Conservation (phyloP, 2,113 vertebrate genomes). For the Neofelis nebulosa region DNA sequence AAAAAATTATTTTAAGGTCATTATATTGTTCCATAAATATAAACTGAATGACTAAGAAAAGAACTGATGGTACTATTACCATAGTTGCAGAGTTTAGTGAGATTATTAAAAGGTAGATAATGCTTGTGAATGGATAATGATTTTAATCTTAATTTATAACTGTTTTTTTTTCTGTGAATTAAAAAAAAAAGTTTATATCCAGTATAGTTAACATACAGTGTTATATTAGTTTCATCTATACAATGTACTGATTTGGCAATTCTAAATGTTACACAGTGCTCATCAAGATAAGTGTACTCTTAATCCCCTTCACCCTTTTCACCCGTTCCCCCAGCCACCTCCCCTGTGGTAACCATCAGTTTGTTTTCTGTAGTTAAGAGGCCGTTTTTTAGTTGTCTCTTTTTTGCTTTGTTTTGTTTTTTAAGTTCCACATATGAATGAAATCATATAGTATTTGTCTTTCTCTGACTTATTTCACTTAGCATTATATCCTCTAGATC, state of each 20-base stretch:
- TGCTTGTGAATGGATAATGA: neutral
- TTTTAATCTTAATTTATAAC: neutral
- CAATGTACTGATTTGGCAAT: neutral
- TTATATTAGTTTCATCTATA: neutral
- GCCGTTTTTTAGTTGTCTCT: neutral
- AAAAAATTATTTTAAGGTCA: slow-evolving; percentile 2
- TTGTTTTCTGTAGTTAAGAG: neutral
- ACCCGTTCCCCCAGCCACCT: neutral
- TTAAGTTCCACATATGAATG: neutral
- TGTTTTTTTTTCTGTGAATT: neutral
- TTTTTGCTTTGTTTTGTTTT: neutral
- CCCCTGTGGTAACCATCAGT: neutral
- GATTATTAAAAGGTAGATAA: neutral
- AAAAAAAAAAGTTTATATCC: neutral
- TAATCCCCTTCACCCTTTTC: neutral
- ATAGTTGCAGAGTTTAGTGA: neutral
- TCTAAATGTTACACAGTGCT: neutral
- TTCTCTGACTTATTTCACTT: neutral
- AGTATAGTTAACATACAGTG: neutral
- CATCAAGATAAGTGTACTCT: neutral
- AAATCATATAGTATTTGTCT: neutral
- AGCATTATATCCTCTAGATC: neutral
- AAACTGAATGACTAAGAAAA: neutral
- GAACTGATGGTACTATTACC: neutral
- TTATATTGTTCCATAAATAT: neutral